Base-by-base conservation (phyloP, 2,113 vertebrate species). In the Polypterus bichir region DNA sequence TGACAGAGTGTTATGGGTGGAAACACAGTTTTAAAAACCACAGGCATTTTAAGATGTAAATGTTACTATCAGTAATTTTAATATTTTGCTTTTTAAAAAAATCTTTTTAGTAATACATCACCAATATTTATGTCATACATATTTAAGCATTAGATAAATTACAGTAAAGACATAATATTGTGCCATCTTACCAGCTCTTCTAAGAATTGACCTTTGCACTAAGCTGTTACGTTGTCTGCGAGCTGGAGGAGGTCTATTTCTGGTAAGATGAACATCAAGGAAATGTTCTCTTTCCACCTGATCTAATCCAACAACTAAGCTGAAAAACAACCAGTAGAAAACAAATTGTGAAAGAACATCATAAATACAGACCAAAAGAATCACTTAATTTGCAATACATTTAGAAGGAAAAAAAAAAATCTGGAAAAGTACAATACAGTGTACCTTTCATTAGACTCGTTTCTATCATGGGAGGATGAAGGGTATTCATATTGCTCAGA, bases 241-340 rank as follows among this genome's bases (percentile, higher is more conserved):
- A 46, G 87, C 87, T 3, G 86, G 86, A 55, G 87, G 85, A 59
- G 87, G 87, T 62, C 87, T 77, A 73, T 88, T 88, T 60, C 87
- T 81, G 2, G 87, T 89, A 57, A 89, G 76, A 66, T 87, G 87
- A 45, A 89, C 84, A 62, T 87, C 87, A 59, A 89, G 66, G 61
- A 89, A 86, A 73, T 81, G 87, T 66, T 85, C 87, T 65, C 87
- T 80, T 69, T 88, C 87, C 44, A 88, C 85, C 74, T 85, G 79
- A 71, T 89, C 87, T 1, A 89, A 76, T 5, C 84, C 85, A 1
- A 81, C 80, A 61, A 86, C 71, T 9, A 86, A 63, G 67, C 86
- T 88, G 62, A 3, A 54, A 69, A 52, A 62, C 3, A 54, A 55
- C 27, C 27, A 27, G 27, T 27, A 27, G 27, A 27, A 27, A 27